Base-by-base conservation (phyloP, 2,797 vertebrate species). In the Xenentodon cancila region DNA sequence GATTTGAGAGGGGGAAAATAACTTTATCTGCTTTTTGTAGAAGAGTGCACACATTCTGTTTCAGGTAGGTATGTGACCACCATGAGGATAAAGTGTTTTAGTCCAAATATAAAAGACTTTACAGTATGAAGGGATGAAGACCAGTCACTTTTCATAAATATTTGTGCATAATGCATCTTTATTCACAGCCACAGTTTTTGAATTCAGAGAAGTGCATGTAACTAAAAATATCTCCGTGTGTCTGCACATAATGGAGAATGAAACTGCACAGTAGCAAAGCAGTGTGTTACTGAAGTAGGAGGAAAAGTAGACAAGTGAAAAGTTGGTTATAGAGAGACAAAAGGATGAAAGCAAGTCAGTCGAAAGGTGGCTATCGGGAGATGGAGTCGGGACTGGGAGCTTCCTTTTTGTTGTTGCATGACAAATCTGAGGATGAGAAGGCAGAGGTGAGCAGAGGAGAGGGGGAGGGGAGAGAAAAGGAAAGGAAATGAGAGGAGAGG, bases 301-400 rank as follows among this genome's bases (percentile, higher is more conserved):
- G 47, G 53, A 53, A 44, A 27, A 55, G 58, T 57, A 49, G 67
- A 16, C 50, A 7, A 22, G 32, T 21, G 56, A 20, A 30, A 19
- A 44, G 56, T 15, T 5, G 52, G 49, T 61, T 62, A 75, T 5
- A 17, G 53, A 66, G 20, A 60, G 68, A 48, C 21, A 45, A 12
- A 62, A 51, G 42, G 56, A 44, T 37, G 52, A 40, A 18, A 18
- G 46, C 5, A 27, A 34, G n/a, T 52, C 20, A 53, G 67, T 27
- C 9, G n/a, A 22, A 30, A 73, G 51, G 72, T 40, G 47, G 79
- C 69, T 91, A 91, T 77, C 90, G 90, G 53, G 90, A 91, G 50
- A 91, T 66, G 42, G 88, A 87, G 71, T 86, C 90, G 0, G 90
- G 90, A 68, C 88, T 90, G 65, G 87, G 49, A 0, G 44, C 79